Evolutionary conservation across 2,888 invertebrate genomes (phyloP).

Genomic region (Tolmerus cingulatus): DNA sequence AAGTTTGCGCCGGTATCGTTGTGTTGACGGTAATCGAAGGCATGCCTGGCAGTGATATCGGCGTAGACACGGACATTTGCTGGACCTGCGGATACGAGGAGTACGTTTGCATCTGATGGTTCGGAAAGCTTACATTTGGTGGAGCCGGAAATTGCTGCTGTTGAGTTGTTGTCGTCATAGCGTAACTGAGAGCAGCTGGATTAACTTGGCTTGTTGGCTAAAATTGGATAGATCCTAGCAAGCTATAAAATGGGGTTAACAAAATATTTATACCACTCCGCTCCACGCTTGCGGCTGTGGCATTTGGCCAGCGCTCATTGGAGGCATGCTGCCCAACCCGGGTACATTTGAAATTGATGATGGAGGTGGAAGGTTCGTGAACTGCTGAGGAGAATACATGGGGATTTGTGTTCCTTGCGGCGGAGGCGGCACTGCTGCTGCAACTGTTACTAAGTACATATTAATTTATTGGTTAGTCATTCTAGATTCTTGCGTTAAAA

Average conservation of each 20-base stretch:
- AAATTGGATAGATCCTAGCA: neutral
- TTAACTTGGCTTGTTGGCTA: constrained; percentile 42
- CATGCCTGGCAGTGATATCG: constrained; percentile 78
- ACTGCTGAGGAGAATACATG: constrained; percentile 61
- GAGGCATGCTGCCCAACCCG: neutral
- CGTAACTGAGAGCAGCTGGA: constrained; percentile 44
- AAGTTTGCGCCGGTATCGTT: constrained; percentile 58
- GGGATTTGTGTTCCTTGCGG: constrained; percentile 54
- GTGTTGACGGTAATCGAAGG: constrained; percentile 82
- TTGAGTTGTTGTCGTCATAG: neutral
- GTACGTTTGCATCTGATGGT: constrained; percentile 57
- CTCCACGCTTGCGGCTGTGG: constrained; percentile 2
- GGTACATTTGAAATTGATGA: constrained; percentile 63
- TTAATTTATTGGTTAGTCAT: neutral
- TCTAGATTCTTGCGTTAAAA: constrained; percentile 9
- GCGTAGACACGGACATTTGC: constrained; percentile 69
- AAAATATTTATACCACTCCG: neutral
- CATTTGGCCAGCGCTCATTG: neutral
- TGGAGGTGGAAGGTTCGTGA: constrained; percentile 63
- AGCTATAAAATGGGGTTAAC: neutral
- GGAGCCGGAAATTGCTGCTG: constrained; percentile 55
- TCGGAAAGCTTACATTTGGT: constrained; percentile 52
- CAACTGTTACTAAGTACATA: neutral
- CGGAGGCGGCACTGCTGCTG: neutral
- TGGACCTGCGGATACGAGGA: constrained; percentile 61